Evolutionary conservation across 2,888 invertebrate species (phyloP).

Genomic region (Standfussiana lucernea): DNA sequence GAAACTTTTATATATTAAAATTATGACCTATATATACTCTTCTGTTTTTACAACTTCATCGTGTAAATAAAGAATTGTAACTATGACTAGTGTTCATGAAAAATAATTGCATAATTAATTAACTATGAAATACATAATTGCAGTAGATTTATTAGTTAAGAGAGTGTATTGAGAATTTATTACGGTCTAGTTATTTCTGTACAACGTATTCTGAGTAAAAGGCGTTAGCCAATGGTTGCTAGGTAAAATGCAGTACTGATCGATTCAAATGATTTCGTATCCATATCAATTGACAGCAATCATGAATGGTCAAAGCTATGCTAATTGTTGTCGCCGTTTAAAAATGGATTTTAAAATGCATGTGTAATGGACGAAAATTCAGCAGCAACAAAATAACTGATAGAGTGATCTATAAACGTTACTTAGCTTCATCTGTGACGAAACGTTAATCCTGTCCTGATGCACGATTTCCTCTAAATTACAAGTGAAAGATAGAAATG

Average conservation of each 20-base stretch:
- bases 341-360: background rate
- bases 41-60: background rate
- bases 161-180: background rate
- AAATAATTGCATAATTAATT: background rate
- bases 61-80: background rate
- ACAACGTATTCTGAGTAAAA: background rate
- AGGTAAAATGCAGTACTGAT: background rate
- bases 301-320: background rate
- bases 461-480: background rate
- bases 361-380: background rate
- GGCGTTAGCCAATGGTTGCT: background rate
- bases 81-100: background rate
- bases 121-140: conserved; percentile 11
- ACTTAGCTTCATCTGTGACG: background rate
- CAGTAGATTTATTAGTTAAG: background rate
- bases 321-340: background rate
- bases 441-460: background rate
- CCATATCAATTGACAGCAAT: conserved; percentile 21
- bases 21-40: no score
- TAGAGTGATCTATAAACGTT: background rate
- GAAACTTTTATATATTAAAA: no score
- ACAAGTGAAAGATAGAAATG: background rate
- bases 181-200: conserved; percentile 15
- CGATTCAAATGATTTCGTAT: conserved; percentile 4
- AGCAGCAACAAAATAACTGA: background rate